Evolutionary conservation across 2,888 invertebrate genomes (phyloP).

Genomic region (Chrysolina oricalcia): DNA sequence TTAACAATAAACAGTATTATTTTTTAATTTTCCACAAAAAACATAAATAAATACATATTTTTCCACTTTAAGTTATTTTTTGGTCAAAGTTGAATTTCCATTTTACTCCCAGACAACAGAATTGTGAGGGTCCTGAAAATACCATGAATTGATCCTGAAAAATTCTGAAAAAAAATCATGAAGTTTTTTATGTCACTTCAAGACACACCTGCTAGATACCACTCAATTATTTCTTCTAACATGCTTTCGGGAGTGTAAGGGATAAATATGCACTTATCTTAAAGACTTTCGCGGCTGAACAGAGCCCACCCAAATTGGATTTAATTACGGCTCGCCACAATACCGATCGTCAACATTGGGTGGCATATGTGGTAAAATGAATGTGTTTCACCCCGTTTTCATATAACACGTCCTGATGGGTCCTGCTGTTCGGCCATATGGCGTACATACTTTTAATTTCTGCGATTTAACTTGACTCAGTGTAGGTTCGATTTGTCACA

Average conservation of each 20-base stretch:
- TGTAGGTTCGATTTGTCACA: constrained; percentile 68
- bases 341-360: constrained; percentile 40
- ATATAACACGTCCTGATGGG: constrained; percentile 47
- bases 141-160: neutral
- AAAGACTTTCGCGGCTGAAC: neutral
- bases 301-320: neutral
- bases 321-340: constrained; percentile 29
- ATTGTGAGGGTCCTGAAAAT: neutral
- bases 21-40: neutral
- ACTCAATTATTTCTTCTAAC: neutral
- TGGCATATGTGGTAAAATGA: constrained; percentile 54
- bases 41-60: neutral
- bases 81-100: neutral
- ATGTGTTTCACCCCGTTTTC: constrained; percentile 51
- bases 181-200: neutral
- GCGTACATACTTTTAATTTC: constrained; percentile 65
- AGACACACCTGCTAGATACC: neutral
- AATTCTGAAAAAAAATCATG: too few species aligned
- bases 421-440: constrained; percentile 66
- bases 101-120: too few species aligned
- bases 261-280: neutral
- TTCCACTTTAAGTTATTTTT: neutral
- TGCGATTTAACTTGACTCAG: constrained; percentile 66
- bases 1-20: neutral
- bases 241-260: constrained; percentile 1